Percentiles rank a stretch among this genome's conserved stretches.
Evolutionary conservation across 2,888 invertebrate genomes (phyloP).

Genomic region (Mythimna impura): DNA sequence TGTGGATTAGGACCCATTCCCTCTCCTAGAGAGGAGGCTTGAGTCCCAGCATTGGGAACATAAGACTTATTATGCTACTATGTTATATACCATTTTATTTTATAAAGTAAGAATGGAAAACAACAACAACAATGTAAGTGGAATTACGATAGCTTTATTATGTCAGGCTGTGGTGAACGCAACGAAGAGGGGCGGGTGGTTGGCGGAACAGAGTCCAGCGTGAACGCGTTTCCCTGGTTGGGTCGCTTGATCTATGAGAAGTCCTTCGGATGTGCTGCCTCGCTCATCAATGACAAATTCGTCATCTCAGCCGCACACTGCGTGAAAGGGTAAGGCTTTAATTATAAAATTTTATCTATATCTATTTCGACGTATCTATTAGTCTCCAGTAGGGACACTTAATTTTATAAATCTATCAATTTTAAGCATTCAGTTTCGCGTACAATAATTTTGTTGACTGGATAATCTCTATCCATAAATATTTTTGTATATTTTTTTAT

Average conservation of each 20-base stretch:
- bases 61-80: no score
- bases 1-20: no score
- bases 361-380: background rate
- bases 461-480: no score
- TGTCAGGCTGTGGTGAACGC: constrained; percentile 94
- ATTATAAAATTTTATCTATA: background rate
- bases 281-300: constrained; percentile 96
- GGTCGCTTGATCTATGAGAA: constrained; percentile 95
- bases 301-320: constrained; percentile 97
- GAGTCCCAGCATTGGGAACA: no score
- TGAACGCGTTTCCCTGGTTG: constrained; percentile 97
- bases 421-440: no score
- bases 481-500: no score
- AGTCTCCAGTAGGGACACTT: background rate
- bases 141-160: background rate
- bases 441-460: no score
- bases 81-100: background rate
- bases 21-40: no score
- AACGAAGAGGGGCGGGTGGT: constrained; percentile 96
- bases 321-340: constrained; percentile 93
- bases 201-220: constrained; percentile 93
- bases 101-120: no score
- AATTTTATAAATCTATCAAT: background rate
- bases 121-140: no score
- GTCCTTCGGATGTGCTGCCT: constrained; percentile 97